Conservation (phyloP, 2,888 invertebrate species). For the Tholera decimalis region DNA sequence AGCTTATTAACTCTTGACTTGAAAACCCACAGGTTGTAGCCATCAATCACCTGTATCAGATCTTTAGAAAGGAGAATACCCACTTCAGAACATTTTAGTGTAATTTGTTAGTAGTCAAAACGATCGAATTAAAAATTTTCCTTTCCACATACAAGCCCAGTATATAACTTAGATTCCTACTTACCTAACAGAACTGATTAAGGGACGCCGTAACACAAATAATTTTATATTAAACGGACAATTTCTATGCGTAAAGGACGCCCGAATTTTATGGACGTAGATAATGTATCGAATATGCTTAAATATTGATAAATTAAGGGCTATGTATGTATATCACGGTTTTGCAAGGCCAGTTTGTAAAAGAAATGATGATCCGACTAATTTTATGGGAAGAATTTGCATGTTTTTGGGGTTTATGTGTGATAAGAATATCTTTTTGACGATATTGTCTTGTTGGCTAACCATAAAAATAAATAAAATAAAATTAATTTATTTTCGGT, state of each 20-base stretch:
- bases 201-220: slow-evolving; percentile 47
- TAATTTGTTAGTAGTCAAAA: no score
- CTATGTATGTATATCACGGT: slow-evolving; percentile 50
- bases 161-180: slow-evolving; percentile 41
- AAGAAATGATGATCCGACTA: slow-evolving; percentile 45
- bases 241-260: slow-evolving; percentile 64
- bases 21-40: no score
- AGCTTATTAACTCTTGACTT: no score
- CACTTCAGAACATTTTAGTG: no score
- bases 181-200: slow-evolving; percentile 60
- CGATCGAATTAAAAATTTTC: no score
- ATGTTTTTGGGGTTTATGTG: slow-evolving; percentile 41
- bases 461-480: no score
- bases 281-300: slow-evolving; percentile 65
- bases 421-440: background rate
- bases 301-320: slow-evolving; percentile 63
- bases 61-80: no score
- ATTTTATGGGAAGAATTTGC: slow-evolving; percentile 51
- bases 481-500: no score
- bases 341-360: slow-evolving; percentile 25
- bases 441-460: background rate
- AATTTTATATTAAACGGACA: slow-evolving; percentile 63
- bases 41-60: no score
- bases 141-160: slow-evolving; percentile 1
- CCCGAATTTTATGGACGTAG: slow-evolving; percentile 59